These are phyloP conservation scores for Chrysina gloriosa DNA, from an alignment of 2,888 invertebrate species.

Conservation along the genomic window DNA sequence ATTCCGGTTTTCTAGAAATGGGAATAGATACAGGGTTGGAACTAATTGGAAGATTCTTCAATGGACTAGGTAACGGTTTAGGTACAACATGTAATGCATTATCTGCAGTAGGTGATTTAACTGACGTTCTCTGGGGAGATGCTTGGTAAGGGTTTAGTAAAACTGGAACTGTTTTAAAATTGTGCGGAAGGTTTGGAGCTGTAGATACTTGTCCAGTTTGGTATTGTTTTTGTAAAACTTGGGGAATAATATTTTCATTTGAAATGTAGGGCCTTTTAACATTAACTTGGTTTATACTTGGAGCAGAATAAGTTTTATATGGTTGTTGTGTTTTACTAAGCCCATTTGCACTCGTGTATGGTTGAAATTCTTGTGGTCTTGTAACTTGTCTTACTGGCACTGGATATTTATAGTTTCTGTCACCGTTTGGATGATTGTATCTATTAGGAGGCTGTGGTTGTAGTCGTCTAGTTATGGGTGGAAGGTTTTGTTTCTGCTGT, in stretches of 20 bases:
- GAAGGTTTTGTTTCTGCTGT: conserved; percentile 11
- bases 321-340: background rate
- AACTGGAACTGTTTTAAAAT: conserved; percentile 3
- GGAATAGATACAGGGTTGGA: conserved; percentile 22
- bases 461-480: conserved; percentile 32
- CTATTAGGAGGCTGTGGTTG: conserved; percentile 30
- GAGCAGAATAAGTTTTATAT: background rate
- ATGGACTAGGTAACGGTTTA: conserved; percentile 27
- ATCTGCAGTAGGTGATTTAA: background rate
- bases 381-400: too few species aligned
- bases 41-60: conserved; percentile 8
- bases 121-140: background rate
- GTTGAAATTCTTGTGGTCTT: conserved; percentile 6
- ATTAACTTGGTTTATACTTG: conserved; percentile 2
- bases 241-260: conserved; percentile 12
- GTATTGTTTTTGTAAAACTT: background rate
- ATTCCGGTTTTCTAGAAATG: conserved; percentile 41
- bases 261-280: background rate
- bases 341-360: background rate
- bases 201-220: background rate
- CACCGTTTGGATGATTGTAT: conserved; percentile 36
- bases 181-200: conserved; percentile 11
- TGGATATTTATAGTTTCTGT: too few species aligned
- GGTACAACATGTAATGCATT: conserved; percentile 6
- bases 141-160: background rate